phyloP scores from a whole-genome alignment of 2,113 vertebrate species.

The Catharus fuscescens region DNA sequence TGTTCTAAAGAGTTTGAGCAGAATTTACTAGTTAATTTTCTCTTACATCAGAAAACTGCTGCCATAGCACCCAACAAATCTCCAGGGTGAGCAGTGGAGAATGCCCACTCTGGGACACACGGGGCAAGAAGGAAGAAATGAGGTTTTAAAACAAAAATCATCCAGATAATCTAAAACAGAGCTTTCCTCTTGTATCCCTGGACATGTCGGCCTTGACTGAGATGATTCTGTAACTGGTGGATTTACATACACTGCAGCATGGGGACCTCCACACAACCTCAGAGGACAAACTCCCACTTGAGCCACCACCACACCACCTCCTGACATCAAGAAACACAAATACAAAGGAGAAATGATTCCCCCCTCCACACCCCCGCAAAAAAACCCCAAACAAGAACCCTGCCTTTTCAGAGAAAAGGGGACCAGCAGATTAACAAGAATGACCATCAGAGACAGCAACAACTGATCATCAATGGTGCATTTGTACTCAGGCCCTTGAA shows the following conservation, averaged over 20 bases:
- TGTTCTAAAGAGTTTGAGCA: background rate
- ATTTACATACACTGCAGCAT: rapidly evolving
- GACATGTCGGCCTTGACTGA: rapidly evolving
- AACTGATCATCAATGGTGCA: rapidly evolving
- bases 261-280: background rate
- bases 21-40: background rate
- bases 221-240: background rate
- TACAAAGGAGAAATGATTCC: background rate
- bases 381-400: background rate
- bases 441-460: rapidly evolving
- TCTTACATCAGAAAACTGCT: background rate
- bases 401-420: background rate
- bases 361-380: too few relatives aligned
- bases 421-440: background rate
- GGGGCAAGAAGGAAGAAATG: rapidly evolving
- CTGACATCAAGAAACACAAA: rapidly evolving
- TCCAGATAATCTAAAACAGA: background rate
- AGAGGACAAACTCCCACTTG: background rate
- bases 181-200: background rate
- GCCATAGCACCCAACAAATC: background rate
- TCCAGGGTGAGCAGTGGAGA: background rate
- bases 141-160: background rate
- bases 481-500: background rate
- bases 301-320: background rate
- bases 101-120: background rate